Conservation (phyloP, 2,113 vertebrate species). For the Motacilla tschutschensis region DNA sequence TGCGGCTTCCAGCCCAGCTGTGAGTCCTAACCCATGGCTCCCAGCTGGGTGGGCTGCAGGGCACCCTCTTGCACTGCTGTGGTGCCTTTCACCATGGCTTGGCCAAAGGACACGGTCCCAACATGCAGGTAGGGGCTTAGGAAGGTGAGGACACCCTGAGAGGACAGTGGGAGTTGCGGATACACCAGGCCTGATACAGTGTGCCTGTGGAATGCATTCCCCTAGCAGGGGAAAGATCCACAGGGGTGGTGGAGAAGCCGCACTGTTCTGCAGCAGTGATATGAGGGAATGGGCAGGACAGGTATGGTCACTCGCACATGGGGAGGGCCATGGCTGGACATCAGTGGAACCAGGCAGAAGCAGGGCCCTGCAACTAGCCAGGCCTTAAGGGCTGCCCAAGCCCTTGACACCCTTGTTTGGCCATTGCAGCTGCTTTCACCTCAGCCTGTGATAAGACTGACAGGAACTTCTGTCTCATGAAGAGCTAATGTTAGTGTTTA, state of each 20-base stretch:
- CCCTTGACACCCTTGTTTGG: rapidly evolving
- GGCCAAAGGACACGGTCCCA: rapidly evolving
- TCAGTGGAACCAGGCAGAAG: rapidly evolving
- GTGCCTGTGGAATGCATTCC: not conserved
- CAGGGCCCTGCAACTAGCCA: rapidly evolving
- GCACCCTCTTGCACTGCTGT: not conserved
- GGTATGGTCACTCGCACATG: rapidly evolving
- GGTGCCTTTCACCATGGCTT: rapidly evolving
- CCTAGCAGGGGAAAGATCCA: rapidly evolving
- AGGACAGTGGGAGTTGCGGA: rapidly evolving
- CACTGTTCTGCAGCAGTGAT: rapidly evolving
- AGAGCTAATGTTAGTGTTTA: not conserved
- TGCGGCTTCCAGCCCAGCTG: no score
- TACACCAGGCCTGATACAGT: rapidly evolving
- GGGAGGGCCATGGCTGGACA: rapidly evolving
- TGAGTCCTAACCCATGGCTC: not conserved
- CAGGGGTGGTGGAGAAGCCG: rapidly evolving
- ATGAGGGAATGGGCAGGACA: rapidly evolving
- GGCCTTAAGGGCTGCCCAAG: not conserved
- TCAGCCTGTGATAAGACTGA: rapidly evolving
- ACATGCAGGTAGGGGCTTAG: rapidly evolving
- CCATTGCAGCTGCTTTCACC: not conserved
- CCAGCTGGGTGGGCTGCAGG: rapidly evolving
- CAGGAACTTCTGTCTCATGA: not conserved
- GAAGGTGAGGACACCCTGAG: rapidly evolving